phyloP scores from a whole-genome alignment of 2,888 invertebrate genomes.

The Drosophila subsilvestris region DNA sequence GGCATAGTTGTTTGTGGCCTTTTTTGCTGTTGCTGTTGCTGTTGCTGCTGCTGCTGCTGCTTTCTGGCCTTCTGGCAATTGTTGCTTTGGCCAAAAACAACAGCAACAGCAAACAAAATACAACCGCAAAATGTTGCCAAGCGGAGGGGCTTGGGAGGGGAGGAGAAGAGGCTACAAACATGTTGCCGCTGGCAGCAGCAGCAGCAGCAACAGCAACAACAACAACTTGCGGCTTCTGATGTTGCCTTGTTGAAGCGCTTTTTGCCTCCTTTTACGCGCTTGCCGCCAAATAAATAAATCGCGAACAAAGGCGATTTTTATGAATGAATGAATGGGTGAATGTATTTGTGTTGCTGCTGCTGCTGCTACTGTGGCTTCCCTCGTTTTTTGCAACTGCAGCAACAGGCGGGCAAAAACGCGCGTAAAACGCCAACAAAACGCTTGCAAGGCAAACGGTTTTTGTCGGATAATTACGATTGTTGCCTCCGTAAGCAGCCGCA shows the following conservation, averaged over 20 bases:
- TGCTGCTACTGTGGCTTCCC: slow-evolving; percentile 48
- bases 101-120: slow-evolving; percentile 13
- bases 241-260: slow-evolving; percentile 27
- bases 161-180: slow-evolving; percentile 49
- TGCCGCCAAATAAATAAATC: slow-evolving; percentile 56
- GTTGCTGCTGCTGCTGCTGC: slow-evolving; percentile 5
- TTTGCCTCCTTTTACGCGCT: slow-evolving; percentile 60
- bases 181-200: slow-evolving; percentile 57
- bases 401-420: slow-evolving; percentile 25
- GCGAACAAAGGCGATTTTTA: slow-evolving; percentile 43
- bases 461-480: slow-evolving; percentile 66
- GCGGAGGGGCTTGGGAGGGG: slow-evolving; percentile 13
- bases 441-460: slow-evolving; percentile 27
- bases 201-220: slow-evolving; percentile 44
- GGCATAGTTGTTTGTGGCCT: slow-evolving; percentile 55
- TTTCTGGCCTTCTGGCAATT: slow-evolving; percentile 45
- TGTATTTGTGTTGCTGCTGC: slow-evolving; percentile 28
- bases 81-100: slow-evolving; percentile 65
- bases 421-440: slow-evolving; percentile 40
- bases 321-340: neutral
- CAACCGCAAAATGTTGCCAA: slow-evolving; percentile 72
- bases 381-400: slow-evolving; percentile 27
- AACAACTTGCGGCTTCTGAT: slow-evolving; percentile 27
- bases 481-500: slow-evolving; percentile 14
- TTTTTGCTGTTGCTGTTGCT: slow-evolving; percentile 12